phyloP scores from a whole-genome alignment of 2,888 invertebrate genomes.

The Brachyptera putata region DNA sequence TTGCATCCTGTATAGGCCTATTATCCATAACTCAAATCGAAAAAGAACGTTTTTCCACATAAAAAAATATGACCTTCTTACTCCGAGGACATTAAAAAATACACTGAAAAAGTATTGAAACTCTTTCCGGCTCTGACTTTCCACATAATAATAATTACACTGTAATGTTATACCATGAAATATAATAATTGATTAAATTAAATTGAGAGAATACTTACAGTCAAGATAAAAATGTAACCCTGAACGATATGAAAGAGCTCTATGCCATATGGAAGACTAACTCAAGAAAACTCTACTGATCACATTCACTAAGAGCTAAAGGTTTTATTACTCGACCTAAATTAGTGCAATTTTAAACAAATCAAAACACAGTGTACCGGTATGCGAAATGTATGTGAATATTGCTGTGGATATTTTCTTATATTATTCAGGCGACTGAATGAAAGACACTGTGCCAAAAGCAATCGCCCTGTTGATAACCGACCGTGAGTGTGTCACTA shows the following conservation, averaged over 20 bases:
- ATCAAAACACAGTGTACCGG: neutral
- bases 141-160: neutral
- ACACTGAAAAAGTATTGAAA: too few species aligned
- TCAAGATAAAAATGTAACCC: neutral
- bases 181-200: neutral
- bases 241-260: too few species aligned
- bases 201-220: neutral
- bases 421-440: neutral
- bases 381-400: neutral
- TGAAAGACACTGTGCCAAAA: neutral
- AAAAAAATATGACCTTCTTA: neutral
- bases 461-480: neutral
- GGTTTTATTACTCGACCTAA: too few species aligned
- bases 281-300: too few species aligned
- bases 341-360: too few species aligned
- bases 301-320: too few species aligned
- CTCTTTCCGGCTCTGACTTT: too few species aligned
- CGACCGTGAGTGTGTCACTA: slow-evolving; percentile 8
- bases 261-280: slow-evolving; percentile 12
- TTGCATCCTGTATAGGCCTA: too few species aligned
- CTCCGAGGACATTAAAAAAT: too few species aligned
- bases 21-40: too few species aligned
- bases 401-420: neutral
- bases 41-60: neutral
- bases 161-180: neutral